These are phyloP conservation scores for Gorsachius magnificus DNA, from an alignment of 2,797 vertebrate species.

Conservation along the genomic window DNA sequence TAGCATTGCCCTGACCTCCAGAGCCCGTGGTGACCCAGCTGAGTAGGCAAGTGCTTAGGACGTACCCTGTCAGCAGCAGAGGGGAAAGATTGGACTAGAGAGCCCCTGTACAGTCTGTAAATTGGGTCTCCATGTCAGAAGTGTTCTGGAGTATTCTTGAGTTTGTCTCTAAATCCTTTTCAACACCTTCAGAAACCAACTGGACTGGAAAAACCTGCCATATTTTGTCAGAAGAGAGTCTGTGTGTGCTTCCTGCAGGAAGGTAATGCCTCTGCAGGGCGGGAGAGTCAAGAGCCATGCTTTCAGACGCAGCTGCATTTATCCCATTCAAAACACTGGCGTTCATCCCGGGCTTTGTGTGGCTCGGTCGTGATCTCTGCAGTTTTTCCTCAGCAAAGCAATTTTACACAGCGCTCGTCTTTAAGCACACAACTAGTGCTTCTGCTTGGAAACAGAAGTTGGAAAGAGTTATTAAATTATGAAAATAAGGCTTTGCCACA, in stretches of 20 bases:
- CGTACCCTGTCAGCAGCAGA: background rate
- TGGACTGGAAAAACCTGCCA: background rate
- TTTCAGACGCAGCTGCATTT: background rate
- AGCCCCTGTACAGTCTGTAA: background rate
- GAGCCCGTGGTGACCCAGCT: background rate
- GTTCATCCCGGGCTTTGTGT: background rate
- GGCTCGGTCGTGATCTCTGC: rapidly evolving
- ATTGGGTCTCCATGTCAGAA: background rate
- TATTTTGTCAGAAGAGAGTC: background rate
- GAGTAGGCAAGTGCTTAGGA: background rate
- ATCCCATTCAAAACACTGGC: background rate
- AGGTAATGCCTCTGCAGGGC: background rate
- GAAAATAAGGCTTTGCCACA: background rate
- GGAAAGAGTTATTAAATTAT: background rate
- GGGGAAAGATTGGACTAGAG: background rate
- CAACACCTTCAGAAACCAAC: background rate
- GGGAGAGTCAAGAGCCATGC: background rate
- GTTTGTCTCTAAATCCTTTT: background rate
- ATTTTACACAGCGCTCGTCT: background rate
- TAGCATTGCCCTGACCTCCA: background rate
- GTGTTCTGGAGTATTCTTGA: background rate
- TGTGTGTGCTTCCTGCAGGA: background rate
- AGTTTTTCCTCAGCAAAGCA: background rate
- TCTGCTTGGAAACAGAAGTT: background rate
- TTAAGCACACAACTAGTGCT: background rate